phyloP scores from a whole-genome alignment of 2,113 vertebrate genomes.

The Alexandromys fortis region DNA sequence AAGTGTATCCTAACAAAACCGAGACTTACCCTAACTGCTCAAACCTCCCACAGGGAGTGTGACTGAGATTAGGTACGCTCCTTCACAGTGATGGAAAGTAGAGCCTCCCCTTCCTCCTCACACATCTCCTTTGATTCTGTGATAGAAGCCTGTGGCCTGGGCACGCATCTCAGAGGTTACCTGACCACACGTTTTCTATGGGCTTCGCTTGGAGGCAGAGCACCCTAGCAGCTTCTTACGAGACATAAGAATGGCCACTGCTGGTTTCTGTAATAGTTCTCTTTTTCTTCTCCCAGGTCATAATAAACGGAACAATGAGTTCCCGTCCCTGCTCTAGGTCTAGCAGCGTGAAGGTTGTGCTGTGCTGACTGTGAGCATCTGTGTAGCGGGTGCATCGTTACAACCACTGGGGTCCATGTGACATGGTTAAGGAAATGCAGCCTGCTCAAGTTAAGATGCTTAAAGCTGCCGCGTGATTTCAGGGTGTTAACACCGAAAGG shows the following conservation, averaged over 20 bases:
- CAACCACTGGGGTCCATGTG: not conserved
- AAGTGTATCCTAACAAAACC: conserved; percentile 23
- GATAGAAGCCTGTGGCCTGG: not conserved
- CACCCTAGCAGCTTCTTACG: not conserved
- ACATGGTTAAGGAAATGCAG: not conserved
- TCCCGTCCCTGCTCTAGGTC: not conserved
- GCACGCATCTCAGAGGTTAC: not conserved
- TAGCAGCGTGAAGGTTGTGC: conserved; percentile 5
- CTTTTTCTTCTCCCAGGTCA: not conserved
- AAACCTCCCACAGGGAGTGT: not conserved
- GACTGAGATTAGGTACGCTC: not conserved
- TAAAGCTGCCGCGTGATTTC: not conserved
- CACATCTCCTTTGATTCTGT: not conserved
- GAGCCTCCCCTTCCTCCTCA: not conserved
- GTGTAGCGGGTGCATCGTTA: not conserved
- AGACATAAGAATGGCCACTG: not conserved
- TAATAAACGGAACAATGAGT: conserved; percentile 20
- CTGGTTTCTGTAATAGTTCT: not conserved
- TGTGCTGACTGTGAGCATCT: not conserved
- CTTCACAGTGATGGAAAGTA: not conserved
- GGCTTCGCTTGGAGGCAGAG: not conserved
- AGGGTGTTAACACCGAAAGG: not conserved
- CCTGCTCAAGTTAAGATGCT: not conserved
- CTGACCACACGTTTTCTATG: not conserved
- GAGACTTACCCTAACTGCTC: not conserved